phyloP scores from a whole-genome alignment of 2,888 invertebrate genomes.

The Ornithoptera priamus region DNA sequence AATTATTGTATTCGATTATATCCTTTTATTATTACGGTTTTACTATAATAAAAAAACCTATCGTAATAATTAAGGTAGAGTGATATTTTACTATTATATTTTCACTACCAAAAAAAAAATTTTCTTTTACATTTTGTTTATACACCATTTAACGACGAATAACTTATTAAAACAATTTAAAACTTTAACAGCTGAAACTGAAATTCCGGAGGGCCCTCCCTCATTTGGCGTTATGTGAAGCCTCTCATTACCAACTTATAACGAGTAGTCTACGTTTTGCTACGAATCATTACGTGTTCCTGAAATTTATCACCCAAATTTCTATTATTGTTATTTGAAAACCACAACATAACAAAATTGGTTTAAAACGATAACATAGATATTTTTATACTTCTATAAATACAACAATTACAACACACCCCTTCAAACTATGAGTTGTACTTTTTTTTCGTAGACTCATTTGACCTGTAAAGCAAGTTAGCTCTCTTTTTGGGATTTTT shows the following conservation, averaged over 20 bases:
- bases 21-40: neutral
- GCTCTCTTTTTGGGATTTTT: no score
- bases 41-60: neutral
- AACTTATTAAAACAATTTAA: neutral
- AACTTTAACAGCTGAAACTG: constrained; percentile 4
- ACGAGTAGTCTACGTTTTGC: constrained; percentile 13
- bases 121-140: no score
- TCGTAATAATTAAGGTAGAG: neutral
- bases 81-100: no score
- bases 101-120: no score
- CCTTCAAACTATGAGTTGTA: no score
- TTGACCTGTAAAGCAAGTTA: no score
- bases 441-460: no score
- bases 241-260: constrained; percentile 26
- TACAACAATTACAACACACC: no score
- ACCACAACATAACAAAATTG: neutral
- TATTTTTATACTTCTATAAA: no score
- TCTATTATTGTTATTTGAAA: constrained; percentile 4
- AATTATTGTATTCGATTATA: neutral
- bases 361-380: neutral
- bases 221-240: constrained; percentile 26
- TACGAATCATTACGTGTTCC: constrained; percentile 15
- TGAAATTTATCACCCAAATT: constrained; percentile 18
- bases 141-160: no score
- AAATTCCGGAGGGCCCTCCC: constrained; percentile 11